Evolutionary conservation across 2,113 vertebrate species (phyloP).

Genomic region (Oryzias celebensis): DNA sequence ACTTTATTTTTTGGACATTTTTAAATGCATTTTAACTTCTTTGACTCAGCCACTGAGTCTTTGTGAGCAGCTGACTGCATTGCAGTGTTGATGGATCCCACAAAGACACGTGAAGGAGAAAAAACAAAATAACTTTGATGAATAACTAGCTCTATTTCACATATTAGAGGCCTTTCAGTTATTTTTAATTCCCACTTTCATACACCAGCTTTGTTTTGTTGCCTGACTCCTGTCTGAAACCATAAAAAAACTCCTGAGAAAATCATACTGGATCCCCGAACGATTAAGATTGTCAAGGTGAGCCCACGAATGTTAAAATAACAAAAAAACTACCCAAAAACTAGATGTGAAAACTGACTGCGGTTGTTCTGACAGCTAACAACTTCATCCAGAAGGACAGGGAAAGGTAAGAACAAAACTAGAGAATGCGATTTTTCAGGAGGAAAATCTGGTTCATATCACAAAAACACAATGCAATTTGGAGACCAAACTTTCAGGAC

Average conservation of each 20-base stretch:
- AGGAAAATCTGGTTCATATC: conserved; percentile 69
- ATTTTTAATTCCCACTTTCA: conserved; percentile 32
- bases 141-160: conserved; percentile 47
- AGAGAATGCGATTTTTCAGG: conserved; percentile 47
- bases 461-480: conserved; percentile 37
- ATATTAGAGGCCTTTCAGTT: conserved; percentile 58
- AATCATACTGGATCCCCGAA: conserved; percentile 50
- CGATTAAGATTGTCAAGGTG: conserved; percentile 26
- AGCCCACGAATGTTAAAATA: conserved; percentile 53
- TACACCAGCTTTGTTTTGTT: conserved; percentile 27
- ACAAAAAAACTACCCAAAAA: conserved; percentile 37
- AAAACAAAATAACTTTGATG: conserved; percentile 20
- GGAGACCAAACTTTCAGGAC: conserved; percentile 32
- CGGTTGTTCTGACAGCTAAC: conserved; percentile 53
- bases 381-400: conserved; percentile 45
- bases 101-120: conserved; percentile 27
- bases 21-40: conserved; percentile 36
- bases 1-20: conserved; percentile 37
- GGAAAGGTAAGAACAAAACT: conserved; percentile 58
- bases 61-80: conserved; percentile 22
- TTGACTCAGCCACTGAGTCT: conserved; percentile 33
- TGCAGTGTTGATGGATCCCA: conserved; percentile 18
- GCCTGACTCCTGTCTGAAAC: conserved; percentile 39
- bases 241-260: conserved; percentile 52
- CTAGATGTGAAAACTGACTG: conserved; percentile 24